Evolutionary conservation across 2,888 invertebrate species (phyloP), one percentile per base, ranked within the genome.

Genomic region (Synanthedon formicaeformis): DNA sequence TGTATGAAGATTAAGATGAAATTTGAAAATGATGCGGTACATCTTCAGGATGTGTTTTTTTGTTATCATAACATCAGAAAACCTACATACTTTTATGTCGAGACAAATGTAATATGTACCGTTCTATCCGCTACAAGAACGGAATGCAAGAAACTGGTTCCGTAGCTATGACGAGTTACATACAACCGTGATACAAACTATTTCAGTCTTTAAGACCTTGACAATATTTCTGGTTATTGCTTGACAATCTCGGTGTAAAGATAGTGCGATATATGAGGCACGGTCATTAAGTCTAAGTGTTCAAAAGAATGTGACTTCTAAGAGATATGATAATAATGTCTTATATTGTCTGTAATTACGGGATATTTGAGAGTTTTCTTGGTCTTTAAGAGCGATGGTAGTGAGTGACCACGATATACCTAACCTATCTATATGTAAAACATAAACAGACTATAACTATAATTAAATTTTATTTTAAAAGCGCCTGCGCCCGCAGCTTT

Each of bases 121-220:
- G 73, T 71, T 69, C 57, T 57, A 56, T 62, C 59, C 58, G 60
- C 64, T 60, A 23, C 5, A 66, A 62, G 62, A 65, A 66, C 14
- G 73, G 73, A 74, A 77, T 78, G 73, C 69, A 65, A 67, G 69
- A 67, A 71, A 79, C 79, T 73, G 74, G 79, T 78, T 78, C 69
- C 65, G 59, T 65, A 67, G 68, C 67, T 69, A 74, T 62, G 67
- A 71, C 66, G 68, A 73, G 64, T 72, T 71, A 73, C 69, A 67
- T 56, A 54, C 16, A 23, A 13, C 27, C 40, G 6, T 13, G 16
- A 11, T 16, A 23, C 58, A 54, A 48, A 41, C 53, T 27, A 65
- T 60, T 62, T 53, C 57, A 50, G 60, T 6, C 53, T 59, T 58
- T 56, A 60, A 57, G 49, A 54, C 45, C 48, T 53, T 50, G n/a